Conservation (phyloP, 30 jellyfish, hydroid and myxozoan genomes). For the Rhopilema esculentum region DNA sequence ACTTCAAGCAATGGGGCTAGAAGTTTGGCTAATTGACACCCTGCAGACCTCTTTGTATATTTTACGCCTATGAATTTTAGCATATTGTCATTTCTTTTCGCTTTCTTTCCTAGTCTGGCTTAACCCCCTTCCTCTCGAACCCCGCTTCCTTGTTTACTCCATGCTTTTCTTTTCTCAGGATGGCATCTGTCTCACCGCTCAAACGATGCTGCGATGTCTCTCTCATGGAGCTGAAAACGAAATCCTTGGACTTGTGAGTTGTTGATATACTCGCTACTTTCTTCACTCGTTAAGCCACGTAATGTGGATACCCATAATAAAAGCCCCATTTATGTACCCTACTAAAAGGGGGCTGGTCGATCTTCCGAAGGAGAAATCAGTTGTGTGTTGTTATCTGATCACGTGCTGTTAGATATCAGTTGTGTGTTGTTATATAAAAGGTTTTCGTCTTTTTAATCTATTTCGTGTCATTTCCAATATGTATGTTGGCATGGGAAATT, state of each 20-base stretch:
- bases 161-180: slow-evolving; percentile 32
- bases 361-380: no score
- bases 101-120: neutral
- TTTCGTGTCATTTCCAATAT: no score
- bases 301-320: no score
- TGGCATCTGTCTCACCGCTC: slow-evolving; percentile 84
- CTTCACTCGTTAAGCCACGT: neutral
- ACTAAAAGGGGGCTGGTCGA: no score
- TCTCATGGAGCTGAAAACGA: slow-evolving; percentile 90
- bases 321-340: no score
- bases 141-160: neutral
- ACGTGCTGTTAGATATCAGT: no score
- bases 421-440: no score
- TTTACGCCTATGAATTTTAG: neutral
- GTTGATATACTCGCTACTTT: neutral
- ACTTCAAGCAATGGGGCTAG: no score
- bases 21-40: no score
- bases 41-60: neutral
- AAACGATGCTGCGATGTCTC: slow-evolving; percentile 77
- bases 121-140: neutral
- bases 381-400: no score
- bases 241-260: slow-evolving; percentile 72
- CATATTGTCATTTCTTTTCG: neutral
- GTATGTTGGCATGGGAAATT: no score
- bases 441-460: no score